phyloP scores from a whole-genome alignment of 2,113 vertebrate species.

The Telmatochromis sp. region DNA sequence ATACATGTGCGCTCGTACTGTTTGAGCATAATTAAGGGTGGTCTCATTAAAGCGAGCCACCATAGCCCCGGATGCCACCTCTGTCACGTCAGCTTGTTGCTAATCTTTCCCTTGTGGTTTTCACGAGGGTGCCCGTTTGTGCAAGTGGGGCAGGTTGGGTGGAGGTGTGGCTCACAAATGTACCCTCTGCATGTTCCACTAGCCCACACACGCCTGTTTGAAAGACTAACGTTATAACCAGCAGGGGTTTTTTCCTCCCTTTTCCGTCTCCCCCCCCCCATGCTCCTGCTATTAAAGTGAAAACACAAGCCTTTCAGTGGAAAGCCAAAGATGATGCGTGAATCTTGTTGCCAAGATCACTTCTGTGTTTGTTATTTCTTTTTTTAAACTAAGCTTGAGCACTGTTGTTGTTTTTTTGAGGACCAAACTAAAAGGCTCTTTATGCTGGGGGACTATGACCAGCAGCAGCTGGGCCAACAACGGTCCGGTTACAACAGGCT shows the following conservation, averaged over 20 bases:
- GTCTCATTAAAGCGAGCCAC: conserved; percentile 1
- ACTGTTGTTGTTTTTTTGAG: not conserved
- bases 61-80: not conserved
- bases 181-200: not conserved
- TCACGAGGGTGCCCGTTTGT: conserved; percentile 37
- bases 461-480: not conserved
- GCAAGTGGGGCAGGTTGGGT: not conserved
- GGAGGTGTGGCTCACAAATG: not conserved
- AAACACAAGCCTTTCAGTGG: not conserved
- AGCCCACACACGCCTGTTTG: not conserved
- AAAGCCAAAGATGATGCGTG: not conserved
- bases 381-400: not conserved
- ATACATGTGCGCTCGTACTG: not conserved
- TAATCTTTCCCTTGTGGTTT: conserved; percentile 71
- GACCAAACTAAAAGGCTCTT: not conserved
- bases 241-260: rapidly evolving
- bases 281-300: not conserved
- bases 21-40: not conserved
- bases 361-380: not conserved
- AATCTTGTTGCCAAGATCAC: not conserved
- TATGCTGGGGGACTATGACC: not conserved
- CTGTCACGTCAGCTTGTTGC: not conserved
- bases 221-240: not conserved
- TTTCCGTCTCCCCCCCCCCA: not conserved
- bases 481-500: conserved; percentile 26